phyloP scores from a whole-genome alignment of 2,113 vertebrate genomes.

The Cynocephalus volans region DNA sequence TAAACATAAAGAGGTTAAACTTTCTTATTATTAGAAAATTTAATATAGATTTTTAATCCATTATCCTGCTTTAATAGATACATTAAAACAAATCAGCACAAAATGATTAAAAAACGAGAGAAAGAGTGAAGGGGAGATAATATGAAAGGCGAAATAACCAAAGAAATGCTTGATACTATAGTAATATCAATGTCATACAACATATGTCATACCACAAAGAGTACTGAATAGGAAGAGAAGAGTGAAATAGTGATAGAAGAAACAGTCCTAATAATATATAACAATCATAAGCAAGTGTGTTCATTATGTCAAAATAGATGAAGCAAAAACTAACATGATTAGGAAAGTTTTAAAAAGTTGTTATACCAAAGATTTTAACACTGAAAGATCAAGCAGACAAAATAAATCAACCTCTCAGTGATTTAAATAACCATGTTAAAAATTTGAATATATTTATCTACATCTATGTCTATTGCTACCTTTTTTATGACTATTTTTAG shows the following conservation, averaged over 20 bases:
- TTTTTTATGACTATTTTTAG: background rate
- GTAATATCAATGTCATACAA: background rate
- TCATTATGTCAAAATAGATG: background rate
- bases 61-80: background rate
- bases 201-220: background rate
- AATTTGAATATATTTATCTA: background rate
- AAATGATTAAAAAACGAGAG: background rate
- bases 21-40: background rate
- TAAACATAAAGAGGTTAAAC: background rate
- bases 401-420: background rate
- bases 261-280: background rate
- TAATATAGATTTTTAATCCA: background rate
- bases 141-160: background rate
- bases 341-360: background rate
- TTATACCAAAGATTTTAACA: background rate
- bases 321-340: background rate
- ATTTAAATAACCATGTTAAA: background rate
- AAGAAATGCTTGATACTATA: background rate
- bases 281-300: background rate
- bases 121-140: background rate
- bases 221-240: background rate
- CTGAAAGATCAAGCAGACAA: background rate
- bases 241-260: background rate
- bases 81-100: background rate
- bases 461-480: background rate